Percentiles rank a stretch among this genome's conserved stretches.
Evolutionary conservation across 64 coral and sea anemone genomes (phyloP).

Genomic region (Hydrozoanthus tunicans): DNA sequence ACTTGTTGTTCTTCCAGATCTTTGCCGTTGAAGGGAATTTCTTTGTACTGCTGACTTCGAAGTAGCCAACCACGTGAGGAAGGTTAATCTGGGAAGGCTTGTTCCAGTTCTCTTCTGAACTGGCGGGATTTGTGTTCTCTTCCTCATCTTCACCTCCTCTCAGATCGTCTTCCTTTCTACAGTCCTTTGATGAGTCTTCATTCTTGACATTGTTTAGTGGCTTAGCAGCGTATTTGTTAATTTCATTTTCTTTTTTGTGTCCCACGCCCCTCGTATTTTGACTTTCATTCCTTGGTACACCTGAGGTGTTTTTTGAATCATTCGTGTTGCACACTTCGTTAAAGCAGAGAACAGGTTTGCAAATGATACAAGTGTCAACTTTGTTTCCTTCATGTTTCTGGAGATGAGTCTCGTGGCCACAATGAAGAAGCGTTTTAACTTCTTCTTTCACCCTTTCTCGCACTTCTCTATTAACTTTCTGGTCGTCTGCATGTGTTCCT

Average conservation of each 20-base stretch:
- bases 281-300: slow-evolving; percentile 5
- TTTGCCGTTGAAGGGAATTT: background rate
- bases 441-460: too few species aligned
- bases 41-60: too few species aligned
- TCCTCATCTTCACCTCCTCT: background rate
- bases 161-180: slow-evolving; percentile 27
- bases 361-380: background rate
- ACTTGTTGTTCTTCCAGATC: background rate
- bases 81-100: background rate
- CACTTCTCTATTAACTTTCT: too few species aligned
- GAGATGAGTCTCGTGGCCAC: background rate
- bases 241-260: background rate
- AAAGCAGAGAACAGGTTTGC: background rate
- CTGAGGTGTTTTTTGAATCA: background rate
- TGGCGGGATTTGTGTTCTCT: background rate
- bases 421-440: background rate
- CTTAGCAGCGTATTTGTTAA: slow-evolving; percentile 20
- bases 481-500: too few species aligned
- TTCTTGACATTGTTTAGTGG: slow-evolving; percentile 7
- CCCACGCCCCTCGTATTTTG: slow-evolving; percentile 4
- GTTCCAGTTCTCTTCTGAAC: slow-evolving; percentile 15
- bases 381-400: too few species aligned
- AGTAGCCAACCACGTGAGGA: too few species aligned
- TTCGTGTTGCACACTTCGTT: background rate
- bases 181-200: background rate